Base-by-base conservation (phyloP, 2,888 invertebrate genomes). In the Serrognathus titanus region DNA sequence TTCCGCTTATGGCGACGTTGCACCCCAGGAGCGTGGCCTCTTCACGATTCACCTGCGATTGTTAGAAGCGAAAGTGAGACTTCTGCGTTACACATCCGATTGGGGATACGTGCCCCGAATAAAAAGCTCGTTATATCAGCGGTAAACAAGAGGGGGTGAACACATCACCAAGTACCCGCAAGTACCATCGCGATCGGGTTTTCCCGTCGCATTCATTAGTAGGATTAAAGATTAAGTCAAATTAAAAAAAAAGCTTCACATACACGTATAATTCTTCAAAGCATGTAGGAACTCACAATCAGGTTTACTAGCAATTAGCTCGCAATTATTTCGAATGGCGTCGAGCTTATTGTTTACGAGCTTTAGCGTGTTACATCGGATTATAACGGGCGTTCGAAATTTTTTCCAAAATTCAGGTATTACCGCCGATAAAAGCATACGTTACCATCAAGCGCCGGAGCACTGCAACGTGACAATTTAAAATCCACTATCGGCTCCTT, bases 401-500 rank as follows among this genome's bases (percentile, higher is more conserved):
- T 59, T 57, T 60, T 59, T 54, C 58, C 46, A 53, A 58, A 58
- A 48, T 57, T 59, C 61, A 60, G 63, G 62, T 61, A 55, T 58
- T 58, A 55, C 59, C 59, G 66, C 64, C 62, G 61, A 59, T 50
- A 63, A 63, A 60, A 62, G 66, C 68, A 63, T 62, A 66, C 65
- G 64, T 67, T 64, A 65, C 66, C 65, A 65, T 67, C 66, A 64
- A 16, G 43, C 20, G 16, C 43, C 59, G 58, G 57, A 62, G 60
- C 63, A 51, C 66, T 67, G 64, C 68, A 65, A 63, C 67, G 66
- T 66, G 69, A 71, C 70, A 69, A 67, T 71, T 70, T 68, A 68
- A 70, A 69, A 70, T 69, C 68, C 65, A 69, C 69, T 68, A 69
- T 69, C 69, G 62, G 63, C 63, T 66, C 63, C 67, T 69, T 69